Conservation (phyloP, 2,888 invertebrate species). For the Amblyjoppa proteus region DNA sequence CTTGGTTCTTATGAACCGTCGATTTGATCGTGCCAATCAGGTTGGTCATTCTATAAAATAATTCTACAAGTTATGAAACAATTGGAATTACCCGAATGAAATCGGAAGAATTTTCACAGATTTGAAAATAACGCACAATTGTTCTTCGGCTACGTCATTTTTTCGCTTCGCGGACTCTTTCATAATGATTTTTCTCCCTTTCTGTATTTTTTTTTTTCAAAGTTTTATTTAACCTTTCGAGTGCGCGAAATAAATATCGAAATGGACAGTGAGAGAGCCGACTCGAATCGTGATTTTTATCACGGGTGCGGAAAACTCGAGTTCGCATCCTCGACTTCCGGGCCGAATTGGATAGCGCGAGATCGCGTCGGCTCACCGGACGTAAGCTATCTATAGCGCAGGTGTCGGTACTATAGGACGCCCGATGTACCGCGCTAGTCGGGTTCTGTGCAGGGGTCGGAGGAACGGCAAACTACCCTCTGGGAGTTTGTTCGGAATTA, state of each 20-base stretch:
- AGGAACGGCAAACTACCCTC: slow-evolving; percentile 52
- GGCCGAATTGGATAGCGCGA: slow-evolving; percentile 37
- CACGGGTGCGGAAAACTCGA: not conserved
- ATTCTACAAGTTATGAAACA: too few species aligned
- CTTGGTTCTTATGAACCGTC: too few species aligned
- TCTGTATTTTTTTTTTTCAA: not conserved
- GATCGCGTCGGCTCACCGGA: slow-evolving; percentile 21
- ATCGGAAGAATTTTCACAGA: too few species aligned
- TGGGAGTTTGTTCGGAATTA: slow-evolving; percentile 77
- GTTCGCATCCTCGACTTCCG: slow-evolving; percentile 18
- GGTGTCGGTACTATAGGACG: not conserved
- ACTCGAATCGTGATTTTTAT: slow-evolving; percentile 14
- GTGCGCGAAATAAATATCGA: not conserved
- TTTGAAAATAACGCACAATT: not conserved
- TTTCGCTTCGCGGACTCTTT: not conserved
- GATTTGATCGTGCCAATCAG: too few species aligned
- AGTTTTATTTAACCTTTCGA: not conserved
- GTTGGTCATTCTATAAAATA: too few species aligned
- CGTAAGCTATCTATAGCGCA: slow-evolving; percentile 7
- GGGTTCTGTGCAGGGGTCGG: not conserved
- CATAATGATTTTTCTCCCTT: not conserved
- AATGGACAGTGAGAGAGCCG: not conserved
- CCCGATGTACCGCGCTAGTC: not conserved
- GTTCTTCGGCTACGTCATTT: not conserved
- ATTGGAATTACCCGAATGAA: too few species aligned